Base-by-base conservation (phyloP, 2,113 vertebrate species). In the Pantherophis guttatus region DNA sequence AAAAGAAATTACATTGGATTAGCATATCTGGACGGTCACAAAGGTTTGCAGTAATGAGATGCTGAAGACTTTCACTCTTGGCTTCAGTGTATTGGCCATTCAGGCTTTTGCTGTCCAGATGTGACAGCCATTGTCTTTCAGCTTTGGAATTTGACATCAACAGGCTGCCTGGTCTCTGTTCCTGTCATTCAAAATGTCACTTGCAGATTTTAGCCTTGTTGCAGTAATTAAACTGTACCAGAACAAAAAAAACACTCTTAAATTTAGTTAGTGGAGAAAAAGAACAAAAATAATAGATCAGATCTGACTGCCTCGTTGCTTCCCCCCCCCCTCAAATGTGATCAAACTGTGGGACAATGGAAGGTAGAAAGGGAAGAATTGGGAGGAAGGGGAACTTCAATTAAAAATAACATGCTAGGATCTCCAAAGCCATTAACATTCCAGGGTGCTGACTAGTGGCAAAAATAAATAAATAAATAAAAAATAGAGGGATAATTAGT, bases 221-320 rank as follows among this genome's bases (percentile, higher is more conserved):
- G 92, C 94, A 97, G 91, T 92, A 95, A 97, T 95, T 97, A 95
- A 96, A 95, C 93, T 95, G 94, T 95, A 92, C 93, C 55, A 95
- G 93, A 90, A 95, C 33, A 75, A 97, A 96, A 93, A 91, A 57
- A 62, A 62, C 23, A 62, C 86, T 96, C 94, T 95, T 97, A 97
- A 96, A 96, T 94, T 93, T 94, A 93, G 91, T 93, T 95, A 96
- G 94, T 95, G 26, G 59, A 95, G 93, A 96, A 96, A 97, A 96
- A 81, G 94, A 97, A 95, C 92, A 97, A 97, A 97, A 97, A 96
- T 95, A 96, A 96, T 96, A 96, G 88, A 96, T 97, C 95, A 94
- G 91, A 94, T 94, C 89, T 94, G 93, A 96, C 89, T 91, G 86
- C 90, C 94, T 94, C 95, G 91, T 95, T 95, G 95, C 24, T 94